phyloP scores from a whole-genome alignment of 1,140 invertebrate genomes.

The Aphelenchoides avenae region DNA sequence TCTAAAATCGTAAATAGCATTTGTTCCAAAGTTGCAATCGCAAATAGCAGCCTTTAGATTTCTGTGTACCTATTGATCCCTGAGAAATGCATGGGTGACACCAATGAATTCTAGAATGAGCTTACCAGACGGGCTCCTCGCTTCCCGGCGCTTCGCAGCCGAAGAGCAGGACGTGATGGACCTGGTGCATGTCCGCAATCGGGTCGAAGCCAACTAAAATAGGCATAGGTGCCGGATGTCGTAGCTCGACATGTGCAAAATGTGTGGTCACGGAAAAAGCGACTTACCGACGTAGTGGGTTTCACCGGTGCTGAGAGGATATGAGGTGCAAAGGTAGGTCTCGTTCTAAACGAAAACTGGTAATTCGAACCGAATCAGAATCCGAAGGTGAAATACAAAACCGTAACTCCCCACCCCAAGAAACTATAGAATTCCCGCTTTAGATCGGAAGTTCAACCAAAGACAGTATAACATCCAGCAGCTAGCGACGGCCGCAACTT shows the following conservation, averaged over 20 bases:
- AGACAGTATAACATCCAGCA: too few relatives aligned
- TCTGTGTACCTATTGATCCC: too few relatives aligned
- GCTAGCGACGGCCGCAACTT: too few relatives aligned
- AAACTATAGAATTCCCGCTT: too few relatives aligned
- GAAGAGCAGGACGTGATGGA: slow-evolving; percentile 93
- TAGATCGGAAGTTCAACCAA: too few relatives aligned
- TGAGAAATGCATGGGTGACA: not conserved
- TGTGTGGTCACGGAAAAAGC: slow-evolving; percentile 2
- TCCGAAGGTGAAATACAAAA: too few relatives aligned
- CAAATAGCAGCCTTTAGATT: too few relatives aligned
- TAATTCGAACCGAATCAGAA: too few relatives aligned
- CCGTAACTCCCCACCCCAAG: too few relatives aligned
- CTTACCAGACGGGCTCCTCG: slow-evolving; percentile 73
- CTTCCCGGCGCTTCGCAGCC: slow-evolving; percentile 79
- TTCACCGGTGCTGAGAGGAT: slow-evolving; percentile 69
- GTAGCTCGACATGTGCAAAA: not conserved
- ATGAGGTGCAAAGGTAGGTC: slow-evolving; percentile 77
- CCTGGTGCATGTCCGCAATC: slow-evolving; percentile 79
- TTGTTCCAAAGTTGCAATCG: too few relatives aligned
- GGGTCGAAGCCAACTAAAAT: slow-evolving; percentile 82
- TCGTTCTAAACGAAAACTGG: slow-evolving; percentile 75
- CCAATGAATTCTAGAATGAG: slow-evolving; percentile 18
- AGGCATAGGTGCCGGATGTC: not conserved
- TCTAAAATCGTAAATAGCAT: too few relatives aligned
- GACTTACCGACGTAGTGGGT: slow-evolving; percentile 73